Percentiles rank a stretch among this genome's conserved stretches.
These are phyloP conservation scores for Hoplias malabaricus DNA, from an alignment of 2,113 vertebrate species.

Conservation along the genomic window DNA sequence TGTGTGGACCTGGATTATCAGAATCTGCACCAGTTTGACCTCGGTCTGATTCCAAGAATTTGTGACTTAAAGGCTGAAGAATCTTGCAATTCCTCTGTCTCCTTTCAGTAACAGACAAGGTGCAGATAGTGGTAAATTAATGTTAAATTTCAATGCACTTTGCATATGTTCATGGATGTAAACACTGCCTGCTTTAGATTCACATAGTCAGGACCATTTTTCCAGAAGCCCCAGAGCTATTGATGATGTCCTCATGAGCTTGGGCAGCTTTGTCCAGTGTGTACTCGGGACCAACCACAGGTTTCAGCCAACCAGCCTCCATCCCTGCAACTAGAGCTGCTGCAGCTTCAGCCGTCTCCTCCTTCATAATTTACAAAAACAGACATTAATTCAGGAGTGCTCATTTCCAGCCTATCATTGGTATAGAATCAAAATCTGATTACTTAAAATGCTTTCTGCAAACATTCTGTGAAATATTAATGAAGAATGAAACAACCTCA, in stretches of 20 bases:
- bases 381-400: background rate
- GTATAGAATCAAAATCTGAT: no score
- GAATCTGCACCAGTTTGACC: background rate
- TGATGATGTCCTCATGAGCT: constrained; percentile 79
- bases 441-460: no score
- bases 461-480: background rate
- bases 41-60: background rate
- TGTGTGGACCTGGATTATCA: no score
- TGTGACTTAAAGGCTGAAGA: no score
- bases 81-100: no score
- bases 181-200: constrained; percentile 4
- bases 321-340: constrained; percentile 72
- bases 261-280: constrained; percentile 68
- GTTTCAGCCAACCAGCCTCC: constrained; percentile 79
- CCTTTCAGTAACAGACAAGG: background rate
- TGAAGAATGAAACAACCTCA: no score
- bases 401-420: no score
- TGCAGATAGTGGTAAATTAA: background rate
- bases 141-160: background rate
- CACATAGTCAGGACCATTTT: constrained; percentile 79
- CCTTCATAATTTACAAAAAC: constrained; percentile 59
- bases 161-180: background rate
- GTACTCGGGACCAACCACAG: constrained; percentile 72
- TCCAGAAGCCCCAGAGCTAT: constrained; percentile 69
- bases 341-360: constrained; percentile 68